Conservation (phyloP, 2,888 invertebrate species). For the Arctia plantaginis region DNA sequence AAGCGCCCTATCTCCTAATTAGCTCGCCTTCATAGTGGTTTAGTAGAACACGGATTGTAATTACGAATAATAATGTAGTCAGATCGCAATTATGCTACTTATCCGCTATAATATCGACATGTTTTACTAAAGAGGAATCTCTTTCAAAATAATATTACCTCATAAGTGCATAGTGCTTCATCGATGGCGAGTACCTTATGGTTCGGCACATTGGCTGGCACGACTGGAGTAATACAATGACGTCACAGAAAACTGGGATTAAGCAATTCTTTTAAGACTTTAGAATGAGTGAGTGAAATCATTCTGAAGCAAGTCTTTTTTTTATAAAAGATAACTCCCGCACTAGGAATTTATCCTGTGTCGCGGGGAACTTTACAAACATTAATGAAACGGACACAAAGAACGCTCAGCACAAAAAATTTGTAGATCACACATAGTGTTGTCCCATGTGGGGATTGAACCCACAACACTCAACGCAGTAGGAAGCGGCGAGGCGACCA, state of each 20-base stretch:
- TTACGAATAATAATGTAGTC: conserved; percentile 46
- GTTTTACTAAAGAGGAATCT: conserved; percentile 12
- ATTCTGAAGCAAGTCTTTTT: too few species aligned
- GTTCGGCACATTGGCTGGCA: too few species aligned
- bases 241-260: background rate
- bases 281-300: too few species aligned
- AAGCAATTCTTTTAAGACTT: background rate
- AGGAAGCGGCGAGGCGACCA: too few species aligned
- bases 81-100: conserved; percentile 47
- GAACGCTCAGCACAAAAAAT: too few species aligned
- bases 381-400: too few species aligned
- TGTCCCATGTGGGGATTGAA: too few species aligned
- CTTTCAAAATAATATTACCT: conserved; percentile 5
- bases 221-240: background rate
- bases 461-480: too few species aligned
- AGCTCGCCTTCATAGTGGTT: conserved; percentile 30
- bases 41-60: conserved; percentile 38
- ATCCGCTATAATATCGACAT: conserved; percentile 27
- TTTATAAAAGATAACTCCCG: too few species aligned
- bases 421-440: too few species aligned
- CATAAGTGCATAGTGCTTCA: background rate
- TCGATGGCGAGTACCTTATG: background rate
- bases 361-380: too few species aligned
- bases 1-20: conserved; percentile 42
- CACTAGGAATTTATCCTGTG: too few species aligned